Evolutionary conservation across 2,113 vertebrate species (phyloP).

Genomic region (Murina feae): DNA sequence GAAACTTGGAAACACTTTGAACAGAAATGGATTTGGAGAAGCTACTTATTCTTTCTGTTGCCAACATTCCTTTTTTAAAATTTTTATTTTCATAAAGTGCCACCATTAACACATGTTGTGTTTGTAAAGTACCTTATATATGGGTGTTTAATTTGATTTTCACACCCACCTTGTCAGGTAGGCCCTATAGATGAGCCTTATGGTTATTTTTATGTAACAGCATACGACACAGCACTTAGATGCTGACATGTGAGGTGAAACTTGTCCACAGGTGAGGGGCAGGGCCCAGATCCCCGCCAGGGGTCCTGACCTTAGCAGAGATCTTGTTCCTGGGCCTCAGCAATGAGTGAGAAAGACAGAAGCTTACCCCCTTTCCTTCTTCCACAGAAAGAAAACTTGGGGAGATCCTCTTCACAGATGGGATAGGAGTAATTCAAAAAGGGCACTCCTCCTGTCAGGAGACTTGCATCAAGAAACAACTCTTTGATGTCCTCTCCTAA

Average conservation of each 20-base stretch:
- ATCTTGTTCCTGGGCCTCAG: not conserved
- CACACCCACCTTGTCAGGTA: not conserved
- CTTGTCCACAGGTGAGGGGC: not conserved
- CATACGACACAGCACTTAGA: too few relatives aligned
- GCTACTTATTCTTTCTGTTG: not conserved
- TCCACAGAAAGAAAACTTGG: constrained; percentile 80
- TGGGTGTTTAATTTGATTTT: not conserved
- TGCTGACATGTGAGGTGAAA: not conserved
- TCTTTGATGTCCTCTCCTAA: constrained; percentile 76
- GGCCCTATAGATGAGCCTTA: not conserved
- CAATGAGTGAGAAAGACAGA: not conserved
- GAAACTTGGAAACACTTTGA: not conserved
- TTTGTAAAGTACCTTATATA: not conserved
- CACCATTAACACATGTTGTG: not conserved
- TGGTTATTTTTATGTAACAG: not conserved
- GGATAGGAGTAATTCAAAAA: constrained; percentile 68
- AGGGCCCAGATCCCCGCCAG: accelerated
- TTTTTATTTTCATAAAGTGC: not conserved
- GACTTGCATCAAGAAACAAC: constrained; percentile 49
- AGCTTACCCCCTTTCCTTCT: constrained; percentile 84
- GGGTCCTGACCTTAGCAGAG: too few relatives aligned
- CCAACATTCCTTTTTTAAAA: not conserved
- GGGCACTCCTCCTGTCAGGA: constrained; percentile 53
- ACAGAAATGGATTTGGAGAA: not conserved
- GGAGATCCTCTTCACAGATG: constrained; percentile 58